Base-by-base conservation (phyloP, 2,113 vertebrate genomes). In the Macaca fascicularis region DNA sequence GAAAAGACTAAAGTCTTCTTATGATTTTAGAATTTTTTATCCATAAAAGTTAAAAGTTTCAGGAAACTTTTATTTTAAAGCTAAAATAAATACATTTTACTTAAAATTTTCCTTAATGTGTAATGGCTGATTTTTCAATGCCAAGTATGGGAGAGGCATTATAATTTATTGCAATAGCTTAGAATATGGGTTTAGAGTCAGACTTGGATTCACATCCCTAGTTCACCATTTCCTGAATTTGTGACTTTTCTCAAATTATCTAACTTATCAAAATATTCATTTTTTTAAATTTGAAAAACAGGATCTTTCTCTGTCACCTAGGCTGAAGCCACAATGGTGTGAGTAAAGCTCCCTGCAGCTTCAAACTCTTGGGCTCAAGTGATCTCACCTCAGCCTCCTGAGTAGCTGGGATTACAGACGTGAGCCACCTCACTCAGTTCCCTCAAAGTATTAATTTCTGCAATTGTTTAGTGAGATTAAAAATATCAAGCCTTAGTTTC, bases 231-330 rank as follows among this genome's bases (percentile, higher is more conserved):
- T 78, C 11, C 59, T 70, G 64, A 69, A 83, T 90, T 45, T 45
- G 8, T 72, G 94, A 40, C 64, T 74, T 83, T 95, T 88, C 61
- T 82, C 32, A 93, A 87, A 61, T 93, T 55, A 50, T 50, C 61
- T 74, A 22, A 59, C 6, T 83, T 79, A 76, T 50, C 43, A 72
- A 72, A 45, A n/a, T 76, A 67, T 9, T 61, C 23, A 27, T 61
- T 27, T 61, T 27, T 61, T 25, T 11, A 61, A 61, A 27, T 61
- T 61, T 61, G 23, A 67, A 32, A 67, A 14, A 32, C 30, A 67
- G 12, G 61, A 2, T 67, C 27, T 67, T 32, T 30, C 61, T 67
- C 27, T 67, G 30, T 67, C 61, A 67, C 61, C 12, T 30, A 67
- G 61, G 9, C 23, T 61, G 59, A 25, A 61, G 59, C 59, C 59